Evolutionary conservation across 2,888 invertebrate genomes (phyloP).

Genomic region (Ectobius pallidus): DNA sequence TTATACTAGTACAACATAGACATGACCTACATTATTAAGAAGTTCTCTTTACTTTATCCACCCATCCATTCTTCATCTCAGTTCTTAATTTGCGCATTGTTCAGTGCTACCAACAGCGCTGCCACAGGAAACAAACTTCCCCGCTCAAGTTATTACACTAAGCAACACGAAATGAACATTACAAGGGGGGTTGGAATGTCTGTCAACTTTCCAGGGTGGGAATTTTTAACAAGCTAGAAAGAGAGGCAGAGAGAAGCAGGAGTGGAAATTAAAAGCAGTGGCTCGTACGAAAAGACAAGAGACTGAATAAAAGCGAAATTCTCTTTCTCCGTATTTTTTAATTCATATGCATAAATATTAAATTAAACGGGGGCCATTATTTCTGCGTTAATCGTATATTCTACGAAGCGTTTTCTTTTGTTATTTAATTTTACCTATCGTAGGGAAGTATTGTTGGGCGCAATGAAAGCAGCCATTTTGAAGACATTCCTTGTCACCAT

Average conservation of each 20-base stretch:
- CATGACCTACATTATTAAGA: too few species aligned
- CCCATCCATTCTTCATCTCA: neutral
- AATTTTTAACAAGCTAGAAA: neutral
- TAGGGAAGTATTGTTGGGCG: neutral
- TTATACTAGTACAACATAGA: too few species aligned
- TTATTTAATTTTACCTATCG: neutral
- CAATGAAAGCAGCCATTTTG: neutral
- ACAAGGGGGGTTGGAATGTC: neutral
- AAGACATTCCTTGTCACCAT: too few species aligned
- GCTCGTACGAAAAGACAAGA: neutral
- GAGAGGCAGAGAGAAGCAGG: neutral
- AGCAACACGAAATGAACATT: conserved; percentile 1
- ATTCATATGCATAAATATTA: conserved; percentile 16
- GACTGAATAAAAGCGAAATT: neutral
- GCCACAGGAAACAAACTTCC: conserved; percentile 7
- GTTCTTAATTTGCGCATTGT: conserved; percentile 2
- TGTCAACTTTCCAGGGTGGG: conserved; percentile 12
- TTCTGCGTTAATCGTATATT: neutral
- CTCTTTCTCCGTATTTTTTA: neutral
- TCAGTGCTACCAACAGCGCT: neutral
- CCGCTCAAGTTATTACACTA: conserved; percentile 3
- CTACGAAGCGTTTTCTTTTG: neutral
- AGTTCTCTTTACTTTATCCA: too few species aligned
- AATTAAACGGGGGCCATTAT: conserved; percentile 7
- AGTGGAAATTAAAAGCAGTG: neutral